Base-by-base conservation (phyloP, 2,888 invertebrate species). In the Agapetus fuscipes region DNA sequence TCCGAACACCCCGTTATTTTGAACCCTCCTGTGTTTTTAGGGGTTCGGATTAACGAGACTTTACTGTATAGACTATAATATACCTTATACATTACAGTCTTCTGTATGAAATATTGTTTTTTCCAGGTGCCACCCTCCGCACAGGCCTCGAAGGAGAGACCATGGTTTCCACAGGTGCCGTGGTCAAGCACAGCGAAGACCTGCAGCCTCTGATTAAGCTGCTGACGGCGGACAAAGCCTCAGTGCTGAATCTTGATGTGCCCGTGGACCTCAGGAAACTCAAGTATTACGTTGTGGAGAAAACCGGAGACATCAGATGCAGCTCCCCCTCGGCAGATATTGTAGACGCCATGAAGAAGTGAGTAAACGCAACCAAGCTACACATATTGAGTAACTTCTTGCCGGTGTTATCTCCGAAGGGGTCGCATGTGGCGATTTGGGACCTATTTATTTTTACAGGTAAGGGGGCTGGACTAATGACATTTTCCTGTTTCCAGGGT, bases 111-210 rank as follows among this genome's bases (percentile, higher is more conserved):
- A 20, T 17, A 20, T 31, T 31, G 27, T 15, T 16, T 15, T 30
- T 51, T 51, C 2, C 49, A 80, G 80, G 85, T 0, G 73, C 88
- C 13, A 80, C 83, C 0, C 74, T 82, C 28, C 70, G 86, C 37
- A 75, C 75, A 0, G 79, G 83, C 2, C 74, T 78, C 11, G 72
- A 76, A 50, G 64, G 69, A n/a, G 66, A 77, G 3, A 79, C 86
- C 0, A 90, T 94, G 78, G 81, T 90, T 1, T 75, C 78, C 12
- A 80, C 79, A 1, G 95, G 96, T 0, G 90, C 94, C 29, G 74
- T 93, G 58, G 75, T 82, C 42, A 76, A 82, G 32, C 80, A 80
- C 58, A 78, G 83, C 12, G 71, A 70, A 13, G 97, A 97, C 66
- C 68, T 97, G 37, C 63, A 72, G 16, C 87, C 91, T 0, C 66